phyloP scores from a whole-genome alignment of 2,797 vertebrate genomes.

The Sebastolobus alascanus region DNA sequence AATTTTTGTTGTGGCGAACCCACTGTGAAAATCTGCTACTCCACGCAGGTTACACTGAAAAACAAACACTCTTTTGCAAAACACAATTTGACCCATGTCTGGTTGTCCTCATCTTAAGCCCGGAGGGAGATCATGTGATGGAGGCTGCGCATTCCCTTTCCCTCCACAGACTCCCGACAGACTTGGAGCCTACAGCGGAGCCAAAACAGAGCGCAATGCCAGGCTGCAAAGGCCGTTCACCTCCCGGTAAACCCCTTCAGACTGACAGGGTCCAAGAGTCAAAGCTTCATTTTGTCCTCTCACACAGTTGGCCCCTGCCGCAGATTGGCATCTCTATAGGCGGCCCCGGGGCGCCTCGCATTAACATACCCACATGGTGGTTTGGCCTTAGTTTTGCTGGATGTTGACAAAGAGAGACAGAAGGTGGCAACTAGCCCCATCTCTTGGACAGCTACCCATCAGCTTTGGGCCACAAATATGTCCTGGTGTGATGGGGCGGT shows the following conservation, averaged over 20 bases:
- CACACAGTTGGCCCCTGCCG: conserved; percentile 26
- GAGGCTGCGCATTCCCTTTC: conserved; percentile 26
- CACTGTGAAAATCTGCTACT: conserved; percentile 16
- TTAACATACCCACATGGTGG: conserved; percentile 71
- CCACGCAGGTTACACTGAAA: not conserved
- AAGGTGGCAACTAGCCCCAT: conserved; percentile 62
- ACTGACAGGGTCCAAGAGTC: conserved; percentile 63
- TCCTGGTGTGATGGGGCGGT: conserved; percentile 42
- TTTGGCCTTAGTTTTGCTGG: conserved; percentile 65
- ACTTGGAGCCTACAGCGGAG: conserved; percentile 3
- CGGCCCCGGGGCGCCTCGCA: conserved; percentile 52
- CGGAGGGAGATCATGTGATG: conserved; percentile 35
- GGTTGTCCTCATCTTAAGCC: conserved; percentile 19
- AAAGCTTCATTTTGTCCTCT: conserved; percentile 51
- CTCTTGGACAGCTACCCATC: conserved; percentile 64
- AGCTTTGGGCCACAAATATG: conserved; percentile 63
- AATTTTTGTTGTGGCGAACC: conserved; percentile 10
- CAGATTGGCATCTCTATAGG: conserved; percentile 70
- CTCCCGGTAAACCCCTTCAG: conserved; percentile 55
- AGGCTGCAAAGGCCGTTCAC: conserved; percentile 52
- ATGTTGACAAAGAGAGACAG: conserved; percentile 67
- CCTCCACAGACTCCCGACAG: conserved; percentile 17
- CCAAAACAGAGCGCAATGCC: conserved; percentile 39
- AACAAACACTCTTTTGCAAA: conserved; percentile 35
- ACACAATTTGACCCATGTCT: conserved; percentile 34